Percentiles rank a stretch among this genome's conserved stretches.
Conservation (phyloP, 2,888 invertebrate genomes). For the Tiphia femorata region DNA sequence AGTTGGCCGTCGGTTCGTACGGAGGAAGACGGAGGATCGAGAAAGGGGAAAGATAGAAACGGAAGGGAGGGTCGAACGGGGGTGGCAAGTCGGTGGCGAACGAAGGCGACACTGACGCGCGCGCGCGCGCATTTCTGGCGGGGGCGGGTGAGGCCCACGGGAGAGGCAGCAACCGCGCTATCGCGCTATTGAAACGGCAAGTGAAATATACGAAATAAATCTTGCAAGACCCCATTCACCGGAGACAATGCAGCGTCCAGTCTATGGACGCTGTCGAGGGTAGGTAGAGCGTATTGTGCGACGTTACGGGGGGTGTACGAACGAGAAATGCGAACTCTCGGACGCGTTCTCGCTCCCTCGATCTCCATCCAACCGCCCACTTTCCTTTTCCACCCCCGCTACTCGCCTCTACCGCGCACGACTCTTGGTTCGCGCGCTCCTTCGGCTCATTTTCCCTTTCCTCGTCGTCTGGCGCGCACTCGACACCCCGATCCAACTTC, state of each 20-base stretch:
- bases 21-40: constrained; percentile 21
- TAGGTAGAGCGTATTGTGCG: constrained; percentile 63
- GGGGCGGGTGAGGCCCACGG: no score
- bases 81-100: constrained; percentile 21
- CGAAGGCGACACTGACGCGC: constrained; percentile 51
- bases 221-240: constrained; percentile 68
- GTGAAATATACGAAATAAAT: constrained; percentile 70
- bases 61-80: constrained; percentile 2
- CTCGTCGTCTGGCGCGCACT: constrained; percentile 30
- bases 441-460: constrained; percentile 22
- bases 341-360: constrained; percentile 45
- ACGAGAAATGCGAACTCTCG: constrained; percentile 42
- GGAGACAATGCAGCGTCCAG: constrained; percentile 67
- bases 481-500: constrained; percentile 21
- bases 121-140: no score
- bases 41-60: constrained; percentile 8
- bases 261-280: constrained; percentile 62
- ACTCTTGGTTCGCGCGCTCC: no score
- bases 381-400: constrained; percentile 28
- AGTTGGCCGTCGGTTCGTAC: constrained; percentile 31
- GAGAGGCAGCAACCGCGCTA: constrained; percentile 59
- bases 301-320: constrained; percentile 42
- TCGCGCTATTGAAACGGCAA: constrained; percentile 68
- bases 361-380: constrained; percentile 34
- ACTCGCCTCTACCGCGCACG: no score